Evolutionary conservation across 2,113 vertebrate species (phyloP), one percentile per base, ranked within the genome.

Genomic region (Poeciliopsis occidentalis): DNA sequence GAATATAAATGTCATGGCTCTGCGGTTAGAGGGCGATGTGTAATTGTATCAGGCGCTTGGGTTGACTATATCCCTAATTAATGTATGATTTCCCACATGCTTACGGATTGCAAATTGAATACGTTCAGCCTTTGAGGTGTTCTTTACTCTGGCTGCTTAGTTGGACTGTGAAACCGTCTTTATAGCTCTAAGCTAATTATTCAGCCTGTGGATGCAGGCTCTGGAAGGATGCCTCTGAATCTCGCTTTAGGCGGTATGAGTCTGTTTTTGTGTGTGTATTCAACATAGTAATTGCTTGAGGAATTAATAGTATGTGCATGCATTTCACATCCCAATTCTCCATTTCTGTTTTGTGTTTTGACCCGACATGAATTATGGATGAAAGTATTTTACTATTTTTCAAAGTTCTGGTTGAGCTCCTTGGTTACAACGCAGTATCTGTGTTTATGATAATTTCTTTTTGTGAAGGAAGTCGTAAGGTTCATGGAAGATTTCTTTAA

Each of bases 81-180:
- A 91, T 91, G 79, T 85, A 73, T 73, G 87, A 89, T 91, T 88
- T 87, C 85, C 88, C 79, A 81, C 69, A 80, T 86, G 84, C 84
- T 92, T 81, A 80, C 83, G 84, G 85, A 89, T 87, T 87, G 75
- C 69, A 86, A 83, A 85, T 89, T 75, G 71, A 83, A 85, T 57
- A 82, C 77, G 74, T 81, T 80, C 76, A 88, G 81, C 80, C 80
- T 88, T 79, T 83, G 85, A 88, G 86, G 79, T 80, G 76, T 82
- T 88, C 78, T 78, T 89, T 77, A 74, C 75, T 71, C 85, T 69
- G 72, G 79, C 78, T 79, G 80, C 73, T 37, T 71, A 70, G 71
- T 61, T 88, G 84, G 79, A 85, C 80, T 75, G 73, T 83, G 71
- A 81, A 78, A 67, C 68, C 62, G 71, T 82, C 61, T 87, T 88